These are phyloP conservation scores for Synanthedon andrenaeformis DNA, from an alignment of 2,888 invertebrate species.

Conservation along the genomic window DNA sequence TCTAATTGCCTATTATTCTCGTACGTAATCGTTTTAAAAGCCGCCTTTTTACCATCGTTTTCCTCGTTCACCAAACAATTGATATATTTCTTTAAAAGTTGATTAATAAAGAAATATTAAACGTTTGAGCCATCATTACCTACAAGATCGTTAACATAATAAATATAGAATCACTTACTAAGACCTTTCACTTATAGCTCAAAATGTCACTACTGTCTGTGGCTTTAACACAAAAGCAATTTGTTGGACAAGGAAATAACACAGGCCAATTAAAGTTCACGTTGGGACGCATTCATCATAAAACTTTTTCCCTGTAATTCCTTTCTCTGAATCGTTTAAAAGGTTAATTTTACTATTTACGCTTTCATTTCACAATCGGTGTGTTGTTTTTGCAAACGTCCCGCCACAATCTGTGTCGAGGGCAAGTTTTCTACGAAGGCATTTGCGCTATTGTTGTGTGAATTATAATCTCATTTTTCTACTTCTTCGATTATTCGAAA, in stretches of 20 bases:
- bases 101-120: too few species aligned
- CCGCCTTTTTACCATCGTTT: too few species aligned
- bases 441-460: too few species aligned
- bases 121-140: too few species aligned
- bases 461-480: too few species aligned
- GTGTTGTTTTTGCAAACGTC: constrained; percentile 12
- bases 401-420: constrained; percentile 4
- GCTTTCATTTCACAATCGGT: constrained; percentile 11
- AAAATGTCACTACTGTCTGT: not conserved
- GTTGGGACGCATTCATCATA: constrained; percentile 40
- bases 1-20: not conserved
- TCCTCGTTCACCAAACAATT: too few species aligned
- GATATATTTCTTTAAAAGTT: too few species aligned
- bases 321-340: constrained; percentile 28
- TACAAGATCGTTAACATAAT: too few species aligned
- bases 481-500: too few species aligned
- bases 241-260: constrained; percentile 37
- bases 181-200: too few species aligned
- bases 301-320: constrained; percentile 19
- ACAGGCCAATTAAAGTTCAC: constrained; percentile 36
- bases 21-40: too few species aligned
- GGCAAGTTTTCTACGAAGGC: not conserved
- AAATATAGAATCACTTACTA: too few species aligned
- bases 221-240: constrained; percentile 21
- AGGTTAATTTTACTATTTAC: constrained; percentile 33